phyloP scores from a whole-genome alignment of 2,888 invertebrate genomes.

The Fissipunctia ypsillon region DNA sequence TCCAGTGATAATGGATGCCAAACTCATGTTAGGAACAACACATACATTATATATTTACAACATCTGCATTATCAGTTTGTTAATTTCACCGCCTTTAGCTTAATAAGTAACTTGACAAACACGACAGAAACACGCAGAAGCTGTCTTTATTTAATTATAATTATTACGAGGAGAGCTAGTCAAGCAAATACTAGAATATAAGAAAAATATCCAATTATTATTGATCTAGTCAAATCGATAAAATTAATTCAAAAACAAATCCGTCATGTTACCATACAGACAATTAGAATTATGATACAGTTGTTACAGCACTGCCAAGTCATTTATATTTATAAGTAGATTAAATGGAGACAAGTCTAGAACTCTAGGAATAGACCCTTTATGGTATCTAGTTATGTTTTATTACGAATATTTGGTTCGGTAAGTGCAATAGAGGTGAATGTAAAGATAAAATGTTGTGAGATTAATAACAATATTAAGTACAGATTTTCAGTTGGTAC shows the following conservation, averaged over 20 bases:
- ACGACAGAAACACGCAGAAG: slow-evolving; percentile 27
- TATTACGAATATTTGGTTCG: slow-evolving; percentile 23
- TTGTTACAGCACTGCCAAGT: slow-evolving; percentile 88
- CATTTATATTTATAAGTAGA: slow-evolving; percentile 78
- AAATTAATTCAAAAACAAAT: slow-evolving; percentile 50
- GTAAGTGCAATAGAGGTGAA: slow-evolving; percentile 38
- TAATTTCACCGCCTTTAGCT: slow-evolving; percentile 42
- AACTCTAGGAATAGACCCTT: slow-evolving; percentile 68
- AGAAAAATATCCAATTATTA: slow-evolving; percentile 52
- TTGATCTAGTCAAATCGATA: slow-evolving; percentile 47
- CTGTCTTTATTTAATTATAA: slow-evolving; percentile 14
- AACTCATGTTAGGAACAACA: slow-evolving; percentile 71
- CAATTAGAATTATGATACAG: slow-evolving; percentile 74
- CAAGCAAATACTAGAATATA: slow-evolving; percentile 49
- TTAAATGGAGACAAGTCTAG: slow-evolving; percentile 73
- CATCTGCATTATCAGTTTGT: slow-evolving; percentile 33
- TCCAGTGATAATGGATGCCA: slow-evolving; percentile 84
- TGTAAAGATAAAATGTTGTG: slow-evolving; percentile 33
- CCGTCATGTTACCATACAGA: slow-evolving; percentile 60
- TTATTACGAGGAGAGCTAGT: slow-evolving; percentile 17
- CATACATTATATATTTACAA: slow-evolving; percentile 60
- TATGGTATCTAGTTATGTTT: slow-evolving; percentile 64
- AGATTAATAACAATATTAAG: slow-evolving; percentile 46
- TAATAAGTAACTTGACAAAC: slow-evolving; percentile 33
- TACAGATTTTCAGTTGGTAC: slow-evolving; percentile 42